A percentile compares a stretch with the other conserved stretches of the same genome.
These are phyloP conservation scores for Rostratula benghalensis DNA, from an alignment of 2,113 vertebrate genomes.

Conservation along the genomic window DNA sequence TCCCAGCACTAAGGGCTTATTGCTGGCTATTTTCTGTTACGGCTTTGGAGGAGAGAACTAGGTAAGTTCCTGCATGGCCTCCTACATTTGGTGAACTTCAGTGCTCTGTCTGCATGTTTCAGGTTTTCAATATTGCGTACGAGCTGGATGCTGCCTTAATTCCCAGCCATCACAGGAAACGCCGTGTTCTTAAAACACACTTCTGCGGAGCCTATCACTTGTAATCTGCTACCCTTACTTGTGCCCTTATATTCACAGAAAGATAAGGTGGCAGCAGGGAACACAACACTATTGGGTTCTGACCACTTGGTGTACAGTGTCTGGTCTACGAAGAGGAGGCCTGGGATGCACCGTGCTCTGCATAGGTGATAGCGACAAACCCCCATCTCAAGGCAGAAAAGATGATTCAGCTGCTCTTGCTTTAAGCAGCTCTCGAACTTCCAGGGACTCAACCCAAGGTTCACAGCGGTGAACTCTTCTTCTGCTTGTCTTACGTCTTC, in stretches of 20 bases:
- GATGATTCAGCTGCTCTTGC: neutral
- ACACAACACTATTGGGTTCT: slow-evolving; percentile 55
- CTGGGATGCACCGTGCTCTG: neutral
- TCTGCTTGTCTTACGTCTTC: neutral
- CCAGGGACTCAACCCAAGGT: neutral
- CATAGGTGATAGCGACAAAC: neutral
- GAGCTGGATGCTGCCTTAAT: neutral
- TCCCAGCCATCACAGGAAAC: neutral
- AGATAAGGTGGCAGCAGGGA: slow-evolving; percentile 65
- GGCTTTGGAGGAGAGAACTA: neutral
- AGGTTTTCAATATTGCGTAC: neutral
- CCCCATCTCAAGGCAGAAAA: neutral
- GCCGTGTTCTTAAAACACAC: slow-evolving; percentile 32
- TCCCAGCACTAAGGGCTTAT: neutral
- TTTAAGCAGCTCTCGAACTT: neutral
- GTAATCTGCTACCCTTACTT: slow-evolving; percentile 68
- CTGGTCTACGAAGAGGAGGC: neutral
- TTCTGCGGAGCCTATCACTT: slow-evolving; percentile 34
- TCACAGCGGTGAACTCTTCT: neutral
- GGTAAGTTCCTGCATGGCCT: neutral
- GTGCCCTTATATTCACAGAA: slow-evolving; percentile 66
- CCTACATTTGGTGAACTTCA: neutral
- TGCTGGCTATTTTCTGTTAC: neutral
- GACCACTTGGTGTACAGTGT: slow-evolving; percentile 60
- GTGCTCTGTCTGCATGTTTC: neutral